Percentiles rank a stretch among this genome's conserved stretches.
Conservation (phyloP, 2,797 vertebrate species). For the Periophthalmus magnuspinnatus region DNA sequence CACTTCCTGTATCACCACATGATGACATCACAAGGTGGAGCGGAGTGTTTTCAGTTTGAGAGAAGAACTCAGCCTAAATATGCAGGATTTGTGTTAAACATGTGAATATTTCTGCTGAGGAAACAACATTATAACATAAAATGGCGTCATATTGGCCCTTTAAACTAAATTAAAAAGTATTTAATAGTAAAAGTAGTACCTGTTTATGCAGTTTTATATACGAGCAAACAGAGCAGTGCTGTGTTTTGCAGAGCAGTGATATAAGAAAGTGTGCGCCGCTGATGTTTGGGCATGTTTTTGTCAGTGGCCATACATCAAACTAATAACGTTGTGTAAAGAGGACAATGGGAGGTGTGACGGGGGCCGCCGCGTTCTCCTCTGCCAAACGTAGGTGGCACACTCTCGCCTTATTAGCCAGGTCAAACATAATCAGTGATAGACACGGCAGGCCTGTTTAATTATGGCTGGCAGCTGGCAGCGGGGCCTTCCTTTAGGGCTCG, state of each 20-base stretch:
- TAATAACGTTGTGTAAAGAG: conserved; percentile 50
- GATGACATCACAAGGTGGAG: no score
- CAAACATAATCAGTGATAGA: conserved; percentile 82
- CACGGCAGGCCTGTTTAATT: conserved; percentile 78
- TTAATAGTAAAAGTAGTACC: not conserved
- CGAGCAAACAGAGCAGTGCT: not conserved
- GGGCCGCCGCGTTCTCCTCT: conserved; percentile 39
- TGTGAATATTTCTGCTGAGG: no score
- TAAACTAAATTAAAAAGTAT: not conserved
- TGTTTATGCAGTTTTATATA: not conserved
- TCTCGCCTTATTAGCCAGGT: conserved; percentile 78
- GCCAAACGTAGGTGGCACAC: conserved; percentile 70
- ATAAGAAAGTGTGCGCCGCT: conserved; percentile 9
- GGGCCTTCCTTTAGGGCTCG: conserved; percentile 76
- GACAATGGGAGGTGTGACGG: conserved; percentile 40
- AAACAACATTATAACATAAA: no score
- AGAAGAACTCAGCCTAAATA: no score
- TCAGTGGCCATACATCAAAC: conserved; percentile 46
- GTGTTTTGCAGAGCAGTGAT: not conserved
- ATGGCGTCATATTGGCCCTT: no score
- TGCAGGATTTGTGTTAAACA: no score
- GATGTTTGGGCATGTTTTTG: conserved; percentile 38
- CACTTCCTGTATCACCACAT: no score
- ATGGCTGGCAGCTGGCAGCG: conserved; percentile 79
- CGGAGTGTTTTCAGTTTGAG: no score